phyloP scores from a whole-genome alignment of 2,888 invertebrate species.

The Cactoblastis cactorum region DNA sequence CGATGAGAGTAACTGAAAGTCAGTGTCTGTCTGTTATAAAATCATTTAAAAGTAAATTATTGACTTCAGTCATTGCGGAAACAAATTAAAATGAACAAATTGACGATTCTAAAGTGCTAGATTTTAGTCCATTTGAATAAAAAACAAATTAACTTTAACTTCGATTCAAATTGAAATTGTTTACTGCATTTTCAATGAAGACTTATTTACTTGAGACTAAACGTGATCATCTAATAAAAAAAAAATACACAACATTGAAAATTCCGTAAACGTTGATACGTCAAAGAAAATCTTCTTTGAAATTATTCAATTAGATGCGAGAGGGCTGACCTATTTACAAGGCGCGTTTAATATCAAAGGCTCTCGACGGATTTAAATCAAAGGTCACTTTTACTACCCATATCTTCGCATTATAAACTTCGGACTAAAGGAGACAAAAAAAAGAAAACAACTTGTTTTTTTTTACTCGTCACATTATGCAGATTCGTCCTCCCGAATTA shows the following conservation, averaged over 20 bases:
- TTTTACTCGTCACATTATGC: conserved; percentile 62
- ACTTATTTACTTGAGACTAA: not conserved
- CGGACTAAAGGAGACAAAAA: conserved; percentile 20
- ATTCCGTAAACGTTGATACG: too few species aligned
- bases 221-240: not conserved
- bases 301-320: not conserved
- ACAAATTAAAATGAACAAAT: too few species aligned
- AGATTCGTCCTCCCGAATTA: conserved; percentile 68
- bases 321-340: conserved; percentile 14
- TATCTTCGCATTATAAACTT: conserved; percentile 43
- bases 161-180: too few species aligned
- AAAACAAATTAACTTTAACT: too few species aligned
- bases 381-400: conserved; percentile 26
- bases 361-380: not conserved
- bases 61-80: too few species aligned
- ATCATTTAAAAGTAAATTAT: too few species aligned
- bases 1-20: too few species aligned
- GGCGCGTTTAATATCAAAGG: conserved; percentile 11
- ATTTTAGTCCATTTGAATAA: too few species aligned
- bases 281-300: conserved; percentile 1
- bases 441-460: conserved; percentile 62
- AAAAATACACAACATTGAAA: not conserved
- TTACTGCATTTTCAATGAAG: not conserved
- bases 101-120: too few species aligned
- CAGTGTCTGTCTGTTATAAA: too few species aligned